Percentiles rank a stretch among this genome's conserved stretches.
Evolutionary conservation across 2,797 vertebrate genomes (phyloP).

Genomic region (Oreochromis grahami): DNA sequence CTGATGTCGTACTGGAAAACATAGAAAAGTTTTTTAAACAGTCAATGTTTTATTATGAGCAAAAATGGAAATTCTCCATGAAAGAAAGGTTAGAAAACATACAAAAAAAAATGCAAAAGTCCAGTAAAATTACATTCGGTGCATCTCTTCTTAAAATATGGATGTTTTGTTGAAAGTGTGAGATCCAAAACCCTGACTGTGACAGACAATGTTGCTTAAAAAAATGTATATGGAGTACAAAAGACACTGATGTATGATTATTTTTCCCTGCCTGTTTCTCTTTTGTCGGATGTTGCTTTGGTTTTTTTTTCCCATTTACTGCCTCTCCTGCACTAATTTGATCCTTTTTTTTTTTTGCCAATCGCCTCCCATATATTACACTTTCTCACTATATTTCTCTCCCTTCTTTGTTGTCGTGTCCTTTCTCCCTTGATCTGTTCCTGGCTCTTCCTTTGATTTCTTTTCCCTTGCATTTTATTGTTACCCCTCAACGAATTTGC

Average conservation of each 20-base stretch:
- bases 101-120: not conserved
- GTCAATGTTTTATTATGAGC: not conserved
- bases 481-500: not conserved
- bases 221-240: conserved; percentile 22
- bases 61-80: not conserved
- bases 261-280: conserved; percentile 26
- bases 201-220: conserved; percentile 17
- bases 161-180: conserved; percentile 51
- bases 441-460: not conserved
- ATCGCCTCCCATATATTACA: conserved; percentile 10
- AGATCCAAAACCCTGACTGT: conserved; percentile 43
- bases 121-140: not conserved
- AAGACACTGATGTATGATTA: conserved; percentile 40
- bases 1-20: not conserved
- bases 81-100: not conserved
- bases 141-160: not conserved
- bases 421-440: not conserved
- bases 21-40: not conserved
- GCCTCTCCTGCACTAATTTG: conserved; percentile 57
- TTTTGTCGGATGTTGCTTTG: conserved; percentile 4
- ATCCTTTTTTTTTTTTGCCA: conserved; percentile 32
- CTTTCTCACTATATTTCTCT: conserved; percentile 25
- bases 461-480: not conserved
- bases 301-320: conserved; percentile 13
- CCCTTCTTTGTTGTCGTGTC: conserved; percentile 20